Evolutionary conservation across 2,888 invertebrate genomes (phyloP).

Genomic region (Cerastis rubricosa): DNA sequence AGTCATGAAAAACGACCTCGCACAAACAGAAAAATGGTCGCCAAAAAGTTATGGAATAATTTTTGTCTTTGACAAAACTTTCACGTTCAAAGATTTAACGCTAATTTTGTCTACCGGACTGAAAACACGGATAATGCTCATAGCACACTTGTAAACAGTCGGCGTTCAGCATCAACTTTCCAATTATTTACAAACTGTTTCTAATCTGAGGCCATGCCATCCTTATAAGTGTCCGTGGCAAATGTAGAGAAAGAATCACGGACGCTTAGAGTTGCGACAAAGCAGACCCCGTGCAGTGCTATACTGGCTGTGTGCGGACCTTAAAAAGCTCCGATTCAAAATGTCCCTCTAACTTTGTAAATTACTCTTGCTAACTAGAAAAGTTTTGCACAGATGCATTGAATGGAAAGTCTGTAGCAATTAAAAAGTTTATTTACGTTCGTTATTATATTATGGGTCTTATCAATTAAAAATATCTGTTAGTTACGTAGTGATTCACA

Average conservation of each 20-base stretch:
- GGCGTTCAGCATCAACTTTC: not conserved
- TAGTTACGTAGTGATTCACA: not conserved
- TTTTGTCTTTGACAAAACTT: conserved; percentile 14
- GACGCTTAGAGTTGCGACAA: not conserved
- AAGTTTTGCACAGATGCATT: conserved; percentile 9
- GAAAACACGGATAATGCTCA: not conserved
- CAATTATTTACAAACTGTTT: not conserved
- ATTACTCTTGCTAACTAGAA: conserved; percentile 20
- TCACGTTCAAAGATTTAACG: not conserved
- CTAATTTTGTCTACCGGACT: not conserved
- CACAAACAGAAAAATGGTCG: not conserved
- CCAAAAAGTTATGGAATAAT: not conserved
- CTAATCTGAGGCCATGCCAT: not conserved
- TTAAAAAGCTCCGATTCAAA: not conserved
- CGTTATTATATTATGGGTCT: not conserved
- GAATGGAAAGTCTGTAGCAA: conserved; percentile 4
- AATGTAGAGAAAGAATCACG: not conserved
- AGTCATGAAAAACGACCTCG: not conserved
- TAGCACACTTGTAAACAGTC: not conserved
- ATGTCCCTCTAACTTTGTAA: not conserved
- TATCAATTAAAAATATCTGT: not conserved
- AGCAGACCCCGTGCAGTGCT: not conserved
- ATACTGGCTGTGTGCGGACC: not conserved
- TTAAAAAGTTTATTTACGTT: conserved; percentile 3
- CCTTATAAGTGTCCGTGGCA: not conserved